A percentile compares a stretch with the other conserved stretches of the same genome.
These are phyloP conservation scores for Arion vulgaris DNA, from an alignment of 1,140 invertebrate species.

Conservation along the genomic window DNA sequence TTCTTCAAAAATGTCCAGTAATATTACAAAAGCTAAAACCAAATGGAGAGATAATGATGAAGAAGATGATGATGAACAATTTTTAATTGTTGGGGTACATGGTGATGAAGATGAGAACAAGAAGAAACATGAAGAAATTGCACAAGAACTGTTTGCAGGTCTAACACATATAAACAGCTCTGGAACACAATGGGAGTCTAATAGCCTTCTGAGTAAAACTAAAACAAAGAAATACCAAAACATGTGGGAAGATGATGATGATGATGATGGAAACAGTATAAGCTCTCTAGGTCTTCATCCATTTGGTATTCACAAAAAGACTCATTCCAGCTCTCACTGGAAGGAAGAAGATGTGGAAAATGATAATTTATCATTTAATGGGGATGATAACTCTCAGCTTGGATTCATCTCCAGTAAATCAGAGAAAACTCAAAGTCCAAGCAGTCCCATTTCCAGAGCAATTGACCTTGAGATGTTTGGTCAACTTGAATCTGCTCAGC, in stretches of 20 bases:
- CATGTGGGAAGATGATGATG: slow-evolving; percentile 19
- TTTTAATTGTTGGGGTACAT: neutral
- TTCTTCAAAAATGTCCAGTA: neutral
- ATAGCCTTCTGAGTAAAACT: neutral
- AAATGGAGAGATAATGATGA: slow-evolving; percentile 40
- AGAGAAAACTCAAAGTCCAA: slow-evolving; percentile 4
- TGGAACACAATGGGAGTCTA: neutral
- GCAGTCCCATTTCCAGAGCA: neutral
- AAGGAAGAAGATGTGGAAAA: slow-evolving; percentile 10
- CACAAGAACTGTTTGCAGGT: slow-evolving; percentile 27
- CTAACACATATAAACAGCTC: neutral
- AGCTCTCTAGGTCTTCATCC: slow-evolving; percentile 13
- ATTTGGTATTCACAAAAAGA: slow-evolving; percentile 29
- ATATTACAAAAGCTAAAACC: slow-evolving; percentile 3
- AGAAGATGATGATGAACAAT: neutral
- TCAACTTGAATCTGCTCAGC: neutral
- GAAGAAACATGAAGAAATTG: neutral
- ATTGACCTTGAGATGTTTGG: neutral
- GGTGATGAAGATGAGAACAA: neutral
- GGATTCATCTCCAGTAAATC: slow-evolving; percentile 8
- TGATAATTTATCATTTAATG: neutral
- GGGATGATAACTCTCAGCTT: neutral
- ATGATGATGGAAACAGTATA: neutral
- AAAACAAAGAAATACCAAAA: neutral
- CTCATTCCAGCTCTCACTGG: neutral